A percentile compares a stretch with the other conserved stretches of the same genome.
Evolutionary conservation across 2,888 invertebrate genomes (phyloP).

Genomic region (Baccha elongata): DNA sequence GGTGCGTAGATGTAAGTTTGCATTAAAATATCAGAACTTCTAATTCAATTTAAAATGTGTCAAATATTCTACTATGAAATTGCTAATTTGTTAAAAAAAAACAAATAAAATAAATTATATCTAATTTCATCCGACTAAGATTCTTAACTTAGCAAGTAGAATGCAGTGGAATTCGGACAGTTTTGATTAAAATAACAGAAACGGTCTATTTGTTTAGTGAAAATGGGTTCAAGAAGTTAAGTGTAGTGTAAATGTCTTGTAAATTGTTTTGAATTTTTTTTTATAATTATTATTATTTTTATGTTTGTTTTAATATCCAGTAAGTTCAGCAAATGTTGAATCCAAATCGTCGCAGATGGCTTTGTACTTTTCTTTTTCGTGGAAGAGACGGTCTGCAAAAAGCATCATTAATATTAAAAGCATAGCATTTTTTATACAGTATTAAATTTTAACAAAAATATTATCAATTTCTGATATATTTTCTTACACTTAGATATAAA

Average conservation of each 20-base stretch:
- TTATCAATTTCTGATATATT: slow-evolving; percentile 15
- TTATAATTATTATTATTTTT: slow-evolving; percentile 59
- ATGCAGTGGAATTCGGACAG: slow-evolving; percentile 49
- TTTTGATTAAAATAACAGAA: slow-evolving; percentile 16
- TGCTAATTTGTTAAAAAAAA: slow-evolving; percentile 22
- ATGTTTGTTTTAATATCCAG: slow-evolving; percentile 90
- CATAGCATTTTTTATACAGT: slow-evolving; percentile 74
- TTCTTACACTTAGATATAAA: slow-evolving; percentile 20
- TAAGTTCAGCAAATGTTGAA: slow-evolving; percentile 97
- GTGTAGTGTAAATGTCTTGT: slow-evolving; percentile 60
- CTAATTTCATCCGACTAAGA: slow-evolving; percentile 26
- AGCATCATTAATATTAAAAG: slow-evolving; percentile 80
- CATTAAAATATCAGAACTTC: slow-evolving; percentile 21
- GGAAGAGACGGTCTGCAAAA: slow-evolving; percentile 92
- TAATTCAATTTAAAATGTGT: not conserved
- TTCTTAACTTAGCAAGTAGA: slow-evolving; percentile 28
- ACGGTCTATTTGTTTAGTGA: slow-evolving; percentile 11
- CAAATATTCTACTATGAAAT: slow-evolving; percentile 14
- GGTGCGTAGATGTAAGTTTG: slow-evolving; percentile 6
- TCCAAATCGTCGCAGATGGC: slow-evolving; percentile 98
- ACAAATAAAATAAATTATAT: slow-evolving; percentile 25
- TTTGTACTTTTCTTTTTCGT: slow-evolving; percentile 95
- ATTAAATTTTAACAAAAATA: slow-evolving; percentile 56
- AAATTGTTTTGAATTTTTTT: slow-evolving; percentile 59
- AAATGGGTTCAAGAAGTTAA: slow-evolving; percentile 27